A percentile compares a stretch with the other conserved stretches of the same genome.
phyloP scores from a whole-genome alignment of 2,888 invertebrate genomes.

The Cheilosia scutellata region DNA sequence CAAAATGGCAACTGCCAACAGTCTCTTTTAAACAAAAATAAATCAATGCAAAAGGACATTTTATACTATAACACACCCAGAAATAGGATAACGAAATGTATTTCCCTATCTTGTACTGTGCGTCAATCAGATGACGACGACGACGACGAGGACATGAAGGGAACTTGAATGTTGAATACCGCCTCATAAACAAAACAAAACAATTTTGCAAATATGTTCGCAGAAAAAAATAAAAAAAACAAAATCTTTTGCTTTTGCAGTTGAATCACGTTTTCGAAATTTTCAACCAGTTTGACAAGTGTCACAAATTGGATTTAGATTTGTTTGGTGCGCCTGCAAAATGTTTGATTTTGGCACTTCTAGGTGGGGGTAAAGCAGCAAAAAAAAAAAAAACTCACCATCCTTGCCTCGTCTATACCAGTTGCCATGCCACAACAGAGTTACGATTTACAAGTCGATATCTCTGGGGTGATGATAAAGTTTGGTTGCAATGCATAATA shows the following conservation, averaged over 20 bases:
- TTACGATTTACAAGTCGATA: constrained; percentile 1
- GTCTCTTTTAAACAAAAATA: constrained; percentile 48
- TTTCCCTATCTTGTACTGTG: constrained; percentile 58
- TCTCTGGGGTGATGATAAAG: constrained; percentile 27
- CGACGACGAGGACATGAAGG: background rate
- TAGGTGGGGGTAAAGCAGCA: constrained; percentile 12
- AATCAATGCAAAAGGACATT: constrained; percentile 49
- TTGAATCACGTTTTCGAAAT: constrained; percentile 73
- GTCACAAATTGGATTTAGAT: constrained; percentile 75
- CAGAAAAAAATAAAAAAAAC: background rate
- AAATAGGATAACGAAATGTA: constrained; percentile 51
- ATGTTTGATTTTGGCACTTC: constrained; percentile 73
- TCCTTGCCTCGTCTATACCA: background rate
- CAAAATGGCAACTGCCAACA: constrained; percentile 41
- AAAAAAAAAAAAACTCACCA: constrained; percentile 8
- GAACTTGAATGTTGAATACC: background rate
- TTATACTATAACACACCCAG: constrained; percentile 8
- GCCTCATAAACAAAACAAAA: constrained; percentile 6
- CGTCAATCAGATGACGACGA: constrained; percentile 54
- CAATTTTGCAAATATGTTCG: background rate
- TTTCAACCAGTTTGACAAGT: constrained; percentile 74
- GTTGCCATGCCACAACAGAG: constrained; percentile 45
- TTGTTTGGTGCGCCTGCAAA: constrained; percentile 69
- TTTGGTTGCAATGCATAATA: constrained; percentile 31
- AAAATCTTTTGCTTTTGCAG: constrained; percentile 54